These are phyloP conservation scores for Melipona bicolor DNA, from an alignment of 2,888 invertebrate species.

Conservation along the genomic window DNA sequence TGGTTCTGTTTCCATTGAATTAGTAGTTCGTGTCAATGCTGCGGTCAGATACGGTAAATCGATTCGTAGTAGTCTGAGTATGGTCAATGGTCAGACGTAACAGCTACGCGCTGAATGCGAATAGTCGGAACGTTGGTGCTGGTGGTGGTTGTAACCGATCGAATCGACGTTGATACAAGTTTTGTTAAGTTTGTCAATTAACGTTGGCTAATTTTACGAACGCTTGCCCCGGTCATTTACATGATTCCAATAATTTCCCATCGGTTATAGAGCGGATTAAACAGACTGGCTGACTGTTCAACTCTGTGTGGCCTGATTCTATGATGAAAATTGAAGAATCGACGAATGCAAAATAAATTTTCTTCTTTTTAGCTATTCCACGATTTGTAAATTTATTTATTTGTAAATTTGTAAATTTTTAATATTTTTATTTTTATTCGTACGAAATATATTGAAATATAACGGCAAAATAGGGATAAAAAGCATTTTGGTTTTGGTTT, in stretches of 20 bases:
- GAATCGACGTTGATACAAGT: background rate
- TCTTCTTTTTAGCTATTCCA: background rate
- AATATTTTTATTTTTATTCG: no score
- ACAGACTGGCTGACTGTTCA: background rate
- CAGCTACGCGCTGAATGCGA: conserved; percentile 9
- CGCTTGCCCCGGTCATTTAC: background rate
- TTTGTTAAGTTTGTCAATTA: conserved; percentile 9
- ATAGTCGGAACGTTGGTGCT: conserved; percentile 11
- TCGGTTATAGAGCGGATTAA: background rate
- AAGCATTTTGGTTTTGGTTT: no score
- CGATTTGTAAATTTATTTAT: background rate
- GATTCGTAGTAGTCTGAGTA: conserved; percentile 26
- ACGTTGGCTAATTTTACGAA: conserved; percentile 8
- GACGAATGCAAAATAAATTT: background rate
- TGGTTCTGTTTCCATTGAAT: conserved; percentile 15
- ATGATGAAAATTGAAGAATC: background rate
- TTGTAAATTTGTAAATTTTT: background rate
- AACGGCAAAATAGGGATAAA: background rate
- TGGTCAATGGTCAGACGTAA: conserved; percentile 29
- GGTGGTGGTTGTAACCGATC: conserved; percentile 7
- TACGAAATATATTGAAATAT: no score
- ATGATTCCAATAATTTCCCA: background rate
- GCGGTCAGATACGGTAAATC: conserved; percentile 20
- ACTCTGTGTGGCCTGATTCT: background rate
- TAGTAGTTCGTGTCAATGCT: conserved; percentile 35